Evolutionary conservation across 2,888 invertebrate genomes (phyloP).

Genomic region (Leucophora obtusa): DNA sequence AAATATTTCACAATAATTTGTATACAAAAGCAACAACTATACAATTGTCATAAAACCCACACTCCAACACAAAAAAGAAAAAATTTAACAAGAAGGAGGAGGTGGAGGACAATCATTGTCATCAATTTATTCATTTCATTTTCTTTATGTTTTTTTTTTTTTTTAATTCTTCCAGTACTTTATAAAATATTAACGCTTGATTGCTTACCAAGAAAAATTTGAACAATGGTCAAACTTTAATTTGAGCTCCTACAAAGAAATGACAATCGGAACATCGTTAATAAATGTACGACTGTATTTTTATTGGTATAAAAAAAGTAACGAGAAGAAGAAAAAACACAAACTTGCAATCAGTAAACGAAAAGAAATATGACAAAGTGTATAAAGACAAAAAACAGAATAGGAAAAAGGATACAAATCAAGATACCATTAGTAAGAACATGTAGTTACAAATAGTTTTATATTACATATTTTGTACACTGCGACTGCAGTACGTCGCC

Average conservation of each 20-base stretch:
- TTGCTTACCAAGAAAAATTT: conserved; percentile 30
- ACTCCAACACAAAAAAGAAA: no score
- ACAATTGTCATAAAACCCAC: not conserved
- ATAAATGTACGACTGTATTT: conserved; percentile 28
- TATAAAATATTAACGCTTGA: conserved; percentile 41
- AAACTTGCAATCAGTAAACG: conserved; percentile 28
- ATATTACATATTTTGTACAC: conserved; percentile 2
- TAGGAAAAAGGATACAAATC: conserved; percentile 47
- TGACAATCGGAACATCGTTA: conserved; percentile 29
- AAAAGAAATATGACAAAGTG: conserved; percentile 42
- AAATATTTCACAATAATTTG: not conserved
- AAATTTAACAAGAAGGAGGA: not conserved
- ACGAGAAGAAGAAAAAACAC: not conserved
- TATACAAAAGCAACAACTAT: conserved; percentile 2
- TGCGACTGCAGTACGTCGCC: not conserved
- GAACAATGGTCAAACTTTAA: conserved; percentile 22
- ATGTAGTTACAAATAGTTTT: conserved; percentile 34
- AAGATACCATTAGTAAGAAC: conserved; percentile 43
- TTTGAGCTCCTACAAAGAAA: conserved; percentile 15
- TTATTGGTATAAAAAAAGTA: conserved; percentile 24
- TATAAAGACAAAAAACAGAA: conserved; percentile 2
- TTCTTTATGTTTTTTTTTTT: not conserved
- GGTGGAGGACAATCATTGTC: conserved; percentile 9
- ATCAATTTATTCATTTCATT: not conserved
- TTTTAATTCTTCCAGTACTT: conserved; percentile 1